phyloP scores from a whole-genome alignment of 2,888 invertebrate genomes.

The Andrena flavipes region DNA sequence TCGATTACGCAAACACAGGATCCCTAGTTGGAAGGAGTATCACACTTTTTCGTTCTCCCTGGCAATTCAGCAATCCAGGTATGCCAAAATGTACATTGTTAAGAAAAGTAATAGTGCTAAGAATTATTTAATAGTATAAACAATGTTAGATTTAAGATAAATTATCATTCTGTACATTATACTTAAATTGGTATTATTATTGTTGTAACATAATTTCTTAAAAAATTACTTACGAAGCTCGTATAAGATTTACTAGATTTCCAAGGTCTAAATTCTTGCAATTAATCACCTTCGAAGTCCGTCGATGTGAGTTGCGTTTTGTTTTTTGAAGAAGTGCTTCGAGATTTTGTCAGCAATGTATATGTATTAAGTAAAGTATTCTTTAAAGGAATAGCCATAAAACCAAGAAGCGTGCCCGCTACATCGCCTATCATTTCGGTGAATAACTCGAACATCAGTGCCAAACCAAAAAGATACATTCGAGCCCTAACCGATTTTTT shows the following conservation, averaged over 20 bases:
- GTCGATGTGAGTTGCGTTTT: no score
- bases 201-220: no score
- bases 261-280: no score
- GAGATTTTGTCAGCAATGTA: no score
- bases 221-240: no score
- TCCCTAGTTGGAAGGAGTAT: not conserved
- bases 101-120: not conserved
- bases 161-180: not conserved
- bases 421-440: constrained; percentile 76
- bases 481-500: constrained; percentile 69
- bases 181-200: no score
- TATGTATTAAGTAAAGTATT: constrained; percentile 10
- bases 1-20: constrained; percentile 48
- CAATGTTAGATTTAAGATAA: not conserved
- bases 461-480: constrained; percentile 67
- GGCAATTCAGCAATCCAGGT: constrained; percentile 73
- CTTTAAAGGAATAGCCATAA: constrained; percentile 73
- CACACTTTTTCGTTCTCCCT: constrained; percentile 45
- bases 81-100: not conserved
- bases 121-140: not conserved
- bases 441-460: constrained; percentile 52
- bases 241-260: no score
- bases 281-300: no score
- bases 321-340: no score
- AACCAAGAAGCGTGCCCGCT: constrained; percentile 71